Base-by-base conservation (phyloP, 2,888 invertebrate genomes). In the Lasioglossum morio region DNA sequence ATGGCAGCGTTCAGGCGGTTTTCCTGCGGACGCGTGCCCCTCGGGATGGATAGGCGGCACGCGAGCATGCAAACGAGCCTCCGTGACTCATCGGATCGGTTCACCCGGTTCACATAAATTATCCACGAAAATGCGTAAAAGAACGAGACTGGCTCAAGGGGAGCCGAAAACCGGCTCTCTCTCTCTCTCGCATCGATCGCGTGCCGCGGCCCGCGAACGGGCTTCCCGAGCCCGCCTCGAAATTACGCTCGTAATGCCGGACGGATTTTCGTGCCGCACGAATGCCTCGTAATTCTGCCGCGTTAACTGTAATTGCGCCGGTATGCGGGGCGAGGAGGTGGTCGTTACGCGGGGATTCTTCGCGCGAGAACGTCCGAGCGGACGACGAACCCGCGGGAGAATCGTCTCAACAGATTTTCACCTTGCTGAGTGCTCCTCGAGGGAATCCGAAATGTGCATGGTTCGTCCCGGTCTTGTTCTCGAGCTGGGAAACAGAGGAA, bases 1-100 rank as follows among this genome's bases (percentile, higher is more conserved):
- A 16, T 5, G 46, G 27, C 40, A 14, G 37, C 30, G 72, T 72
- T 57, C 77, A 46, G 19, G 77, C 70, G 69, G 84, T 79, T 84
- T 84, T 87, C 86, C 86, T 91, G 88, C 86, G 82, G 91, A 82
- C 88, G 88, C 91, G 89, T 87, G 89, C 86, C 90, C 89, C 85
- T 46, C 74, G 79, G 87, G 90, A 80, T 86, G 86, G 81, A 82
- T 82, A 82, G 81, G 79, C 63, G 84, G 78, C 90, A 91, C 89
- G 89, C 91, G 79, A 89, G 85, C 93, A 91, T 90, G 92, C 91
- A 85, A 93, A 88, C 88, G 79, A 87, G 82, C 73, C 69, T 37
- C 76, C 48, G 60, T 93, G 93, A 93, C 88, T 93, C 93, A 92
- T 83, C 85, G 57, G 72, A 77, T 83, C 82, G 84, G 78, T 69